phyloP scores from a whole-genome alignment of 2,888 invertebrate genomes.

The Chymomyza caudatula region DNA sequence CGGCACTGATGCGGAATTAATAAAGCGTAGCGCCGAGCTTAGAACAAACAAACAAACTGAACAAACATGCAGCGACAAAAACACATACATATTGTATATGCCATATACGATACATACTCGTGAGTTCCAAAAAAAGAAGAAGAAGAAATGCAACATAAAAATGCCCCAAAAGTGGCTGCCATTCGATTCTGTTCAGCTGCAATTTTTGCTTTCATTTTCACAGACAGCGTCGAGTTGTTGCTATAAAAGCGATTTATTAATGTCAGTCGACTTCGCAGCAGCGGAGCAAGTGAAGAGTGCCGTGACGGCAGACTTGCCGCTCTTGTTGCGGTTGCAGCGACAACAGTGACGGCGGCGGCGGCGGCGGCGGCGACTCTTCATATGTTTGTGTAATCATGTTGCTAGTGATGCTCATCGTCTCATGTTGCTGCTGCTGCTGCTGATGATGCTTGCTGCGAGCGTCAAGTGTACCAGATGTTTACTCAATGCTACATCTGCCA shows the following conservation, averaged over 20 bases:
- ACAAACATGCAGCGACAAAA: conserved; percentile 18
- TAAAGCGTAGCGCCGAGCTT: conserved; percentile 49
- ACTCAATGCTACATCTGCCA: conserved; percentile 7
- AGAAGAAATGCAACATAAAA: conserved; percentile 2
- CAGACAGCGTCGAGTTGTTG: conserved; percentile 38
- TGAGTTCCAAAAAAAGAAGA: background rate
- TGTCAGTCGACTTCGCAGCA: conserved; percentile 47
- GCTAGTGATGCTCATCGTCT: conserved; percentile 52
- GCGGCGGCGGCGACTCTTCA: conserved; percentile 6
- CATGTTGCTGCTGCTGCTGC: conserved; percentile 48
- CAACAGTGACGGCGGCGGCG: background rate
- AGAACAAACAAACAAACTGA: conserved; percentile 40
- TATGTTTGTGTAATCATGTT: conserved; percentile 62
- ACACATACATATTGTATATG: background rate
- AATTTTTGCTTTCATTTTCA: conserved; percentile 31
- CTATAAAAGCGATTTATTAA: conserved; percentile 70
- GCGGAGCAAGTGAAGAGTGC: background rate
- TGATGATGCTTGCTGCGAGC: conserved; percentile 23
- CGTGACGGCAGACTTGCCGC: background rate
- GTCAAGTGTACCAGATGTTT: conserved; percentile 42
- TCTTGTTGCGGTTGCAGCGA: conserved; percentile 6
- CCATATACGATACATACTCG: background rate
- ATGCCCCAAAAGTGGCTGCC: conserved; percentile 25
- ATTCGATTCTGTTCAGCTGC: conserved; percentile 30
- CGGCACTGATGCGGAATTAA: conserved; percentile 63